Conservation (phyloP, 2,888 invertebrate genomes). For the Harmothoe impar region DNA sequence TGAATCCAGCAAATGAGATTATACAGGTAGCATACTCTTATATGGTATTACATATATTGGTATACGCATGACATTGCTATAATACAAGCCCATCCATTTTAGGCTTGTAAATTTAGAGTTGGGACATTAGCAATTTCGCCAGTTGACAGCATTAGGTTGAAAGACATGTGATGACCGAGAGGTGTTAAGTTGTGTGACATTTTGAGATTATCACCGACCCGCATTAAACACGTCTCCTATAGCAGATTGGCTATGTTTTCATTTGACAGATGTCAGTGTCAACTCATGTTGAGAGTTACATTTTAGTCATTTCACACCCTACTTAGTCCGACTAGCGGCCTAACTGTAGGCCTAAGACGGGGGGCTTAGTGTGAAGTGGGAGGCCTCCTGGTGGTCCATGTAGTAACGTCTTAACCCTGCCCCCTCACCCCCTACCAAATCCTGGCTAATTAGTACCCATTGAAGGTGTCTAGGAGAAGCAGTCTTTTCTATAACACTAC, state of each 20-base stretch:
- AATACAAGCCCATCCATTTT: too few relatives aligned
- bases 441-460: slow-evolving; percentile 17
- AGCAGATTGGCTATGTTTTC: slow-evolving; percentile 31
- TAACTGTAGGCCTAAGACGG: slow-evolving; percentile 27
- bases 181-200: background rate
- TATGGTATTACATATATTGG: too few relatives aligned
- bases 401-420: background rate
- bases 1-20: too few relatives aligned
- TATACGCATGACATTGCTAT: too few relatives aligned
- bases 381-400: slow-evolving; percentile 9
- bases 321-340: background rate
- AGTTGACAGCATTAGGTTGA: too few relatives aligned
- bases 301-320: background rate
- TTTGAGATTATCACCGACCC: background rate
- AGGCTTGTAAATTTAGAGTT: too few relatives aligned
- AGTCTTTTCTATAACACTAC: background rate
- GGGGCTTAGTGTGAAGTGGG: slow-evolving; percentile 1
- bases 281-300: slow-evolving; percentile 7
- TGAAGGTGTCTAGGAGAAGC: background rate
- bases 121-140: too few relatives aligned
- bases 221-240: slow-evolving; percentile 18
- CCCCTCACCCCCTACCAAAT: slow-evolving; percentile 3
- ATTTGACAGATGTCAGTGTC: slow-evolving; percentile 43
- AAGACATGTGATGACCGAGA: background rate
- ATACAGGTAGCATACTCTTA: too few relatives aligned